Conservation (phyloP, 2,797 vertebrate genomes). For the Sciurus carolinensis region DNA sequence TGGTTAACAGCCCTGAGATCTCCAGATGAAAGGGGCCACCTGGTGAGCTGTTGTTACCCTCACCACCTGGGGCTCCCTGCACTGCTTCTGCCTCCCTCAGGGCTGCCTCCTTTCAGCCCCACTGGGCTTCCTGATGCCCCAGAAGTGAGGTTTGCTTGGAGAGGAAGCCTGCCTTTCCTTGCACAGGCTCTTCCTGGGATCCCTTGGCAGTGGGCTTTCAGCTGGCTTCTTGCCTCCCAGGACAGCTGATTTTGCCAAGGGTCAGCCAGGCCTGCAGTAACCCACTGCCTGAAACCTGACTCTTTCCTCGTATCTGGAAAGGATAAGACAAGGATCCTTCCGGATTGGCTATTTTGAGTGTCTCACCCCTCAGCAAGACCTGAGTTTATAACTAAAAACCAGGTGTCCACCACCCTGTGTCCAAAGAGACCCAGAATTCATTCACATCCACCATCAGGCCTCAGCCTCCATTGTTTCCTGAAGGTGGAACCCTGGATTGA, state of each 20-base stretch:
- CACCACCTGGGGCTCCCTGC: constrained; percentile 56
- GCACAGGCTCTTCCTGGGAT: constrained; percentile 69
- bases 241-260: constrained; percentile 11
- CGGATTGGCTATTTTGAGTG: not conserved
- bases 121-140: not conserved
- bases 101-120: constrained; percentile 29
- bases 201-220: constrained; percentile 54
- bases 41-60: constrained; percentile 76
- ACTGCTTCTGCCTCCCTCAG: not conserved
- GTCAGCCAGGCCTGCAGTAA: not conserved
- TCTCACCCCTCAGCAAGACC: constrained; percentile 16
- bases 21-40: constrained; percentile 64
- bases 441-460: not conserved
- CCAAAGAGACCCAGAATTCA: constrained; percentile 18
- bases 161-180: constrained; percentile 45
- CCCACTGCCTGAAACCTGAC: not conserved
- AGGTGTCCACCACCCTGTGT: constrained; percentile 27
- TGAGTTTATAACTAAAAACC: not conserved
- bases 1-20: constrained; percentile 33
- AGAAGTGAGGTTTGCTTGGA: constrained; percentile 29
- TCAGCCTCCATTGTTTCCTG: not conserved
- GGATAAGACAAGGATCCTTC: not conserved
- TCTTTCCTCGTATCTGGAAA: not conserved
- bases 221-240: constrained; percentile 23
- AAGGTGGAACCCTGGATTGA: not conserved